phyloP scores from a whole-genome alignment of 2,797 vertebrate genomes.

The Pogonophryne albipinna region DNA sequence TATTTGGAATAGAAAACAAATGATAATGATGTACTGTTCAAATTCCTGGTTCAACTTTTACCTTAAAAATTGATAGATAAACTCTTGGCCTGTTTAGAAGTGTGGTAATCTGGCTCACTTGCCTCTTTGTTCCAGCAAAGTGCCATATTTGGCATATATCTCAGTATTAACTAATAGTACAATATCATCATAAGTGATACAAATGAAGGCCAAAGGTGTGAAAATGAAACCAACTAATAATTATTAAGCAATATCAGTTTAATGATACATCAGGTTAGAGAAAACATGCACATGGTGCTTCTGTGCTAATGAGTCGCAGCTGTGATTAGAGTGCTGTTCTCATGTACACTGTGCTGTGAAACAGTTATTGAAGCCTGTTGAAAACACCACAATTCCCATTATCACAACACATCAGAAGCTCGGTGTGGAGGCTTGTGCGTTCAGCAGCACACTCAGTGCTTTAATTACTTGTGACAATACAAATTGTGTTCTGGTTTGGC shows the following conservation, averaged over 20 bases:
- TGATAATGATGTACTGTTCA: background rate
- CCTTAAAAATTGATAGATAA: background rate
- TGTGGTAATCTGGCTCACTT: background rate
- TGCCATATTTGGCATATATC: background rate
- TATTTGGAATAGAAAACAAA: background rate
- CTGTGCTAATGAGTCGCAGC: conserved; percentile 21
- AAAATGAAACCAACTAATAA: conserved; percentile 9
- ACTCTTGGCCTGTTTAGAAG: background rate
- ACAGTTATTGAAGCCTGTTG: conserved; percentile 41
- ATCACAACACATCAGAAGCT: conserved; percentile 42
- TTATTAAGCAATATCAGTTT: conserved; percentile 9
- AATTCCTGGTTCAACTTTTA: conserved; percentile 4
- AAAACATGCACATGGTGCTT: conserved; percentile 10
- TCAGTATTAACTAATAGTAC: background rate
- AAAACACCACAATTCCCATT: conserved; percentile 44
- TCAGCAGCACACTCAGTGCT: conserved; percentile 30
- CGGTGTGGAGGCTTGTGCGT: conserved; percentile 16
- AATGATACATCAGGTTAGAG: conserved; percentile 15
- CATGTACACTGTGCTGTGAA: conserved; percentile 18
- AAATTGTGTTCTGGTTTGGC: conserved; percentile 56
- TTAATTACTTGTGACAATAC: conserved; percentile 55
- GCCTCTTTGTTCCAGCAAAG: background rate
- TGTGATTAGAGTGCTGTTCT: conserved; percentile 30
- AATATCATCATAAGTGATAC: background rate
- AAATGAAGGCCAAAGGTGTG: background rate